Evolutionary conservation across 2,113 vertebrate genomes (phyloP), one percentile per base, ranked within the genome.

Genomic region (Pampusana beccarii): DNA sequence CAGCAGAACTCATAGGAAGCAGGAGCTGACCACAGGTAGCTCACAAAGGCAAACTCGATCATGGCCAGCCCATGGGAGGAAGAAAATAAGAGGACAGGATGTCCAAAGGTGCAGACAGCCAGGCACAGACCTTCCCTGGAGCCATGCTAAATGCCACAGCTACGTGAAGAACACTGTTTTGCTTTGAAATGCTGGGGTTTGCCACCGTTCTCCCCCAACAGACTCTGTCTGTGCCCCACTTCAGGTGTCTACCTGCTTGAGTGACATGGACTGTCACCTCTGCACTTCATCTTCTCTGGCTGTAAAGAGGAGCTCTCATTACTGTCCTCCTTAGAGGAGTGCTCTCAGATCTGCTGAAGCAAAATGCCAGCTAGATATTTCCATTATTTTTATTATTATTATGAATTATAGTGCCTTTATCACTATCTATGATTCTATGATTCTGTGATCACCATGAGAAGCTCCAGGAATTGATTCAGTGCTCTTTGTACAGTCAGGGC

Each of bases 251-350:
- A 51, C 11, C 20, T 69, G 44, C 33, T 40, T 72, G 12, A 75
- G 24, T 0, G 0, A 56, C 18, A 3, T 21, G 5, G 25, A 19
- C 38, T 64, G 16, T 56, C 53, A 40, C 18, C 34, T 61, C 33
- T 1, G 1, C n/a, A 29, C 20, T 8, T 92, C 5, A 3, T 26
- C 54, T 65, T 60, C 56, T 60, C 29, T 88, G 71, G 4, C 12
- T 82, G 16, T 61, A 36, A 69, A 72, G 21, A 21, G 14, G 16
- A 18, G 9, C 1, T 53, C 20, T 78, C 14, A 0, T n/a, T 84
- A 80, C 26, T 67, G 28, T 66, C 17, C 21, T 72, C 1, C 44
- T 86, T 62, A 65, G 29, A 14, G 66, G 26, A 69, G 9, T 79
- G 40, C 10, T 69, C 50, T 64, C 70, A 75, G 28, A 65, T 61